Evolutionary conservation across 2,888 invertebrate genomes (phyloP), one percentile per base, ranked within the genome.

Genomic region (Caenorhabditis virilis): DNA sequence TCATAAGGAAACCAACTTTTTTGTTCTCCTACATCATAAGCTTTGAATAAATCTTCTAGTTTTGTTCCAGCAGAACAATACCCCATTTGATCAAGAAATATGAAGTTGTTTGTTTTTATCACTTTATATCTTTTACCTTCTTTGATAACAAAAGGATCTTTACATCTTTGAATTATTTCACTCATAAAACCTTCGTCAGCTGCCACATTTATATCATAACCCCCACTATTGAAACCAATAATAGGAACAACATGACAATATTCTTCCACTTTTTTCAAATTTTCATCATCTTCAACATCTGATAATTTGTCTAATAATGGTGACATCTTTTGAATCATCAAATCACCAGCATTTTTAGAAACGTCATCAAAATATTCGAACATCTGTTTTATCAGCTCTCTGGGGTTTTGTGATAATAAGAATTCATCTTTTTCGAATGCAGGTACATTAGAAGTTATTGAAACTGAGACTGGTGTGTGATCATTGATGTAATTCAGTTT

Each of bases 11-110:
- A 58, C 58, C 58, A 58, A 1, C 58, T 52, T 46, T 58, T 58
- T 39, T 59, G 59, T 53, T 53, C 59, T 27, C 36, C 36, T 26
- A 53, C 59, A 59, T 59, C 59, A 53, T 59, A 59, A 27, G 59
- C 59, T 53, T 59, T 52, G 51, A 59, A 38, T 22, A 59, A 59
- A 26, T 53, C 27, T 33, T 59, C 52, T 47, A 59, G 25, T 26
- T 16, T 53, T 20, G 59, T 59, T 25, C 52, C 59, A 22, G 59
- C 52, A 41, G 59, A 46, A 43, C 39, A 38, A 39, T 59, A 59
- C 16, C 47, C 47, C 59, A 59, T 53, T 53, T 59, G 59, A 59
- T 59, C 59, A 27, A 59, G 48, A 59, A 59, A 59, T 38, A 53
- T 52, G 27, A 59, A 59, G 15, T 38, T 22, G 4, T 35, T 33